Evolutionary conservation across 2,113 vertebrate genomes (phyloP).

Genomic region (Archocentrus centrarchus): DNA sequence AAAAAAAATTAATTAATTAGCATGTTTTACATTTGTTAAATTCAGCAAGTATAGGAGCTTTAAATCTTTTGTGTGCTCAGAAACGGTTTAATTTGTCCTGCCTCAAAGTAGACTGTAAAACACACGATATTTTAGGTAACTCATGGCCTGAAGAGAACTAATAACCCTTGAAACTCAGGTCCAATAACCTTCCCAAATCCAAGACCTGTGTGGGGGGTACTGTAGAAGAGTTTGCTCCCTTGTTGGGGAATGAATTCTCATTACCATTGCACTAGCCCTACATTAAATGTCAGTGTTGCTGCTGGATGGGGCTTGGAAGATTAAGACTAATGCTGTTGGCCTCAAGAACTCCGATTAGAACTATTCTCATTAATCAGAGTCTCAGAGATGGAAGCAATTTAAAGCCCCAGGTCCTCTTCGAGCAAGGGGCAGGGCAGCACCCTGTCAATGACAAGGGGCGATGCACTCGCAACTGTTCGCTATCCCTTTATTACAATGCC

Average conservation of each 20-base stretch:
- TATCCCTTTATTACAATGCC: slow-evolving; percentile 71
- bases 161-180: slow-evolving; percentile 72
- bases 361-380: slow-evolving; percentile 83
- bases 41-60: slow-evolving; percentile 29
- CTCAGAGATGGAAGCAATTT: slow-evolving; percentile 81
- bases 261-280: slow-evolving; percentile 80
- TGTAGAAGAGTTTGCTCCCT: slow-evolving; percentile 56
- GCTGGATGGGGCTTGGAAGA: slow-evolving; percentile 76
- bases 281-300: slow-evolving; percentile 82
- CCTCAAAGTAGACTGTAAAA: slow-evolving; percentile 65
- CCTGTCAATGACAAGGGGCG: slow-evolving; percentile 63
- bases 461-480: slow-evolving; percentile 69
- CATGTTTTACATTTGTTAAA: not conserved
- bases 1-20: not conserved
- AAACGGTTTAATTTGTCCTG: slow-evolving; percentile 59
- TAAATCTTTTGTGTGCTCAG: slow-evolving; percentile 59
- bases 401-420: slow-evolving; percentile 71
- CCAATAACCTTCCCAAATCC: slow-evolving; percentile 73
- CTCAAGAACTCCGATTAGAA: slow-evolving; percentile 83
- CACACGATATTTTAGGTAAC: slow-evolving; percentile 70
- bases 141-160: slow-evolving; percentile 76
- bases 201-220: slow-evolving; percentile 52
- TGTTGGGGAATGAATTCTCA: slow-evolving; percentile 78
- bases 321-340: slow-evolving; percentile 84
- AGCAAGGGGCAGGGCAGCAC: slow-evolving; percentile 79